Conservation (phyloP, 2,113 vertebrate species). For the Myiagra hebetior region DNA sequence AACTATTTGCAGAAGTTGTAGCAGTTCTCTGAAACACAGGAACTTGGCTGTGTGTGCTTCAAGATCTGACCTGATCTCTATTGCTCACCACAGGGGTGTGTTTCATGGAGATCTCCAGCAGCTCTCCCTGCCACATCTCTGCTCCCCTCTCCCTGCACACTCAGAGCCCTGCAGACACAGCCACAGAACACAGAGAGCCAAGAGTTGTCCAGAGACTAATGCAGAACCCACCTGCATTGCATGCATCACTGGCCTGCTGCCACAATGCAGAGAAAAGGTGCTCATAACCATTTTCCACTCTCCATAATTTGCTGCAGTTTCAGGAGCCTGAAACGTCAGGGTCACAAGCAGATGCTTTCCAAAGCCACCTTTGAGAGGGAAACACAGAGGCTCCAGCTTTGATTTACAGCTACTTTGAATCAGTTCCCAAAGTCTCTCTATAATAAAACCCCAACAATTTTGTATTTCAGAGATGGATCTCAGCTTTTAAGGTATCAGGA, state of each 20-base stretch:
- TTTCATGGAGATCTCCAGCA: background rate
- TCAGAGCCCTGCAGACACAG: background rate
- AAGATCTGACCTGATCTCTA: background rate
- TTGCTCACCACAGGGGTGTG: fast-evolving
- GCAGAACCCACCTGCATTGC: background rate
- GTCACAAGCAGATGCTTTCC: background rate
- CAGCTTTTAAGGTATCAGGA: background rate
- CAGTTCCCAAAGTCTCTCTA: background rate
- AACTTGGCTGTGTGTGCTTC: background rate
- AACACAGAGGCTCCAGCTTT: background rate
- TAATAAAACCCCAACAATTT: background rate
- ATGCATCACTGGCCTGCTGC: background rate
- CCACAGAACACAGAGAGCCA: background rate
- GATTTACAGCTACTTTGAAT: background rate
- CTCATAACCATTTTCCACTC: fast-evolving
- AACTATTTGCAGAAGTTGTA: background rate
- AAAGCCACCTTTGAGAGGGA: background rate
- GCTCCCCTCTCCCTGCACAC: background rate
- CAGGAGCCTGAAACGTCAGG: background rate
- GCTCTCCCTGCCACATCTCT: background rate
- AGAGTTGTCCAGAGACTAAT: fast-evolving
- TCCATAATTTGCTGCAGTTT: background rate
- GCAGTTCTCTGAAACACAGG: background rate
- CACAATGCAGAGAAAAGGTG: background rate
- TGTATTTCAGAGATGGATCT: background rate